Percentiles rank a stretch among this genome's conserved stretches.
phyloP scores from a whole-genome alignment of 2,113 vertebrate species.

The Steatornis caripensis region DNA sequence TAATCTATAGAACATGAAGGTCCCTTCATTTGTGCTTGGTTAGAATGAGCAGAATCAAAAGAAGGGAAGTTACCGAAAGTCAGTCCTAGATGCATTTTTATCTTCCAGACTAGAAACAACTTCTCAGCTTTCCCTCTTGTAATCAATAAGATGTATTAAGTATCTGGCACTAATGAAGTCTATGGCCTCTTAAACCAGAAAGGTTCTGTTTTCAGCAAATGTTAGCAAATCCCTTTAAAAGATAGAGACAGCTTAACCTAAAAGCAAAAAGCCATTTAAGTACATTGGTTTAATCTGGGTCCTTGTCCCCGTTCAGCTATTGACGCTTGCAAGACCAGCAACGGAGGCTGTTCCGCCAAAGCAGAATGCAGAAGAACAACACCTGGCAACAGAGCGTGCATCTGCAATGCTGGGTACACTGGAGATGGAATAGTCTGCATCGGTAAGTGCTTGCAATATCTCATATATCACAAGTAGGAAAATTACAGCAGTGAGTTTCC shows the following conservation, averaged over 20 bases:
- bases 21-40: not conserved
- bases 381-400: conserved; percentile 79
- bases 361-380: conserved; percentile 84
- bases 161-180: not conserved
- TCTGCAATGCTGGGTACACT: conserved; percentile 74
- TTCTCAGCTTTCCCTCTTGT: not conserved
- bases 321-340: conserved; percentile 76
- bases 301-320: conserved; percentile 64
- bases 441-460: conserved; percentile 52
- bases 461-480: accelerated
- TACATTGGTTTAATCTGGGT: not conserved
- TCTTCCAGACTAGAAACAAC: not conserved
- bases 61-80: not conserved
- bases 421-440: conserved; percentile 89
- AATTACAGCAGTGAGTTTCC: not conserved
- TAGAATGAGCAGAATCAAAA: not conserved
- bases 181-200: not conserved
- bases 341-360: conserved; percentile 83
- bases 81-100: not conserved
- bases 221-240: not conserved
- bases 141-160: not conserved
- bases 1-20: not conserved
- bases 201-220: not conserved
- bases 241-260: not conserved
- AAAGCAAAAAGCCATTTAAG: not conserved